Conservation (phyloP, 2,888 invertebrate species). For the Taphrorychus bicolor region DNA sequence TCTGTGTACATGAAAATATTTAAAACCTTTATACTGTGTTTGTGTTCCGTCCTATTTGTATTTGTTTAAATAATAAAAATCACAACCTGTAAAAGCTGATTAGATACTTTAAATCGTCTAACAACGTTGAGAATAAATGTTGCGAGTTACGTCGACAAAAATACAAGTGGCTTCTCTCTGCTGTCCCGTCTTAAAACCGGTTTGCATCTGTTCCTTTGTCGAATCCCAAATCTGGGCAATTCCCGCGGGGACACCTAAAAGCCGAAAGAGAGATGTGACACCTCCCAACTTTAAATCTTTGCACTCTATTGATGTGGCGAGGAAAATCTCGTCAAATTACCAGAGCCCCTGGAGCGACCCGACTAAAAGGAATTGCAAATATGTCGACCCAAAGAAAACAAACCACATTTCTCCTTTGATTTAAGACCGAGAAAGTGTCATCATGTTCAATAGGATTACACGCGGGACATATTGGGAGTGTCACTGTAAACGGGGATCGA, state of each 20-base stretch:
- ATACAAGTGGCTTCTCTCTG: not conserved
- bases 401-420: not conserved
- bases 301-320: conserved; percentile 12
- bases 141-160: not conserved
- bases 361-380: conserved; percentile 8
- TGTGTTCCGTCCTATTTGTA: not conserved
- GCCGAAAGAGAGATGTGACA: conserved; percentile 7
- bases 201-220: conserved; percentile 2
- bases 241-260: conserved; percentile 6
- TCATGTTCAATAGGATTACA: not conserved
- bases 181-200: not conserved
- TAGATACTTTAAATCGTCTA: too few species aligned
- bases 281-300: conserved; percentile 9
- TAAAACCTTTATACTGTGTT: not conserved
- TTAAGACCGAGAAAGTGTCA: not conserved
- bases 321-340: conserved; percentile 10
- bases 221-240: not conserved
- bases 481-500: not conserved
- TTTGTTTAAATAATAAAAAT: not conserved
- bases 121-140: not conserved
- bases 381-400: conserved; percentile 4
- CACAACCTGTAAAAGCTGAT: not conserved
- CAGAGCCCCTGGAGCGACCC: not conserved
- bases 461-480: not conserved
- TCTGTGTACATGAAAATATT: not conserved